phyloP scores from a whole-genome alignment of 2,797 vertebrate genomes.

The Harpagifer antarcticus region DNA sequence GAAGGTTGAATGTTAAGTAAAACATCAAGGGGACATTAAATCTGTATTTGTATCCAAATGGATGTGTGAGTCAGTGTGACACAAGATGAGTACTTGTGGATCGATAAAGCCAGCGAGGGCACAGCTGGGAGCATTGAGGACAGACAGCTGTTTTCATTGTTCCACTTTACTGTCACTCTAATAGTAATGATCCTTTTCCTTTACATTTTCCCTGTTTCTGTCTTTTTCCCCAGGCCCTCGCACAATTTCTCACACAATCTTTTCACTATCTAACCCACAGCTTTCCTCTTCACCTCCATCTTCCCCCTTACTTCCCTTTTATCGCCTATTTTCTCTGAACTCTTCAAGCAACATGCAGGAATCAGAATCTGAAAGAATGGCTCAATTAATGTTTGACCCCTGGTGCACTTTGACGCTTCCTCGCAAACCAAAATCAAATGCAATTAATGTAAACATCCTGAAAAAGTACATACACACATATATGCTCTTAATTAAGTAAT shows the following conservation, averaged over 20 bases:
- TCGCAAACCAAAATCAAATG: constrained; percentile 46
- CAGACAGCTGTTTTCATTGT: constrained; percentile 49
- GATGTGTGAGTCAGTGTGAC: constrained; percentile 32
- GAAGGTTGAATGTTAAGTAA: background rate
- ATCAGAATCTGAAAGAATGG: constrained; percentile 31
- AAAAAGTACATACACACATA: constrained; percentile 1
- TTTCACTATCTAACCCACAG: background rate
- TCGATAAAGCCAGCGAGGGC: constrained; percentile 41
- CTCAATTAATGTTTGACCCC: constrained; percentile 34
- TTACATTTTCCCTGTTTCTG: background rate
- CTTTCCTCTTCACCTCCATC: background rate
- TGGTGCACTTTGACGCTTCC: background rate
- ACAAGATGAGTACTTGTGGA: constrained; percentile 47
- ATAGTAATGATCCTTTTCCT: background rate
- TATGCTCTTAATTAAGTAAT: too few species aligned
- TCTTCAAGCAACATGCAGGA: background rate
- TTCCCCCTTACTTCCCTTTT: background rate
- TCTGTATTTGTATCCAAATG: constrained; percentile 10
- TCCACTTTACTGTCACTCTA: background rate
- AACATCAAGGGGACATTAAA: constrained; percentile 2
- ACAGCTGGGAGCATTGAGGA: constrained; percentile 39
- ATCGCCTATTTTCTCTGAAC: constrained; percentile 10
- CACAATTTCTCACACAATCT: background rate
- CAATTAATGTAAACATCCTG: constrained; percentile 47
- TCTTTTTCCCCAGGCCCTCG: background rate